Evolutionary conservation across 2,113 vertebrate species (phyloP), one percentile per base, ranked within the genome.

Genomic region (Euleptes europaea): DNA sequence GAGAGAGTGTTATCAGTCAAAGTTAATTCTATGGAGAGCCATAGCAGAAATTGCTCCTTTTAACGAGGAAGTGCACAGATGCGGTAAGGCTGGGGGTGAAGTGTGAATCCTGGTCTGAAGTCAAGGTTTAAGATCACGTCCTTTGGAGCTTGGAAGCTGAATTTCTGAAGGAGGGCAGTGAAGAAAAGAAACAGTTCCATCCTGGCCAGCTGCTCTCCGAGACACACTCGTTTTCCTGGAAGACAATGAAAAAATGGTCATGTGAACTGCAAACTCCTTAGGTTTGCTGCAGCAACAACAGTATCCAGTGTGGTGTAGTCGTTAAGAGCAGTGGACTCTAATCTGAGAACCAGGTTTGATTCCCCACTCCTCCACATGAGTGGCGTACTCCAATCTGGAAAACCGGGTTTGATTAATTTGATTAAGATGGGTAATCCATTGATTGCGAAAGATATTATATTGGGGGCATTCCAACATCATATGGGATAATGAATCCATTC

Each of bases 181-280:
- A 98, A 96, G 92, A 98, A 98, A 84, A 98, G 93, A 85, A 98
- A 98, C 54, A 98, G 91, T 89, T 99, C 97, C 1, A 94, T 80
- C 47, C 93, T 96, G 0, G 97, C 98, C 89, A 99, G 85, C 65
- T 94, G 67, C 89, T 98, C 98, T 0, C 98, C 98, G 13, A 95
- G 94, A 91, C 98, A 98, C 1, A 77, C 85, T 2, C 97, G 95
- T 65, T 96, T 97, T 83, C 97, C 97, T 98, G 94, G 0, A 12
- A 94, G 83, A 88, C 83, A 42, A 89, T 74, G 4, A 44, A 1
- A 51, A 15, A 14, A 26, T n/a, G 57, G 15, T 5, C 1, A 4
- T 15, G 1, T 23, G 1, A 70, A 26, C 8, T 19, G 33, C 21
- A 21, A 44, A 11, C 28, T 72, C 14, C 17, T 54, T 54, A 11